Evolutionary conservation across 2,113 vertebrate species (phyloP).

Genomic region (Labrus mixtus): DNA sequence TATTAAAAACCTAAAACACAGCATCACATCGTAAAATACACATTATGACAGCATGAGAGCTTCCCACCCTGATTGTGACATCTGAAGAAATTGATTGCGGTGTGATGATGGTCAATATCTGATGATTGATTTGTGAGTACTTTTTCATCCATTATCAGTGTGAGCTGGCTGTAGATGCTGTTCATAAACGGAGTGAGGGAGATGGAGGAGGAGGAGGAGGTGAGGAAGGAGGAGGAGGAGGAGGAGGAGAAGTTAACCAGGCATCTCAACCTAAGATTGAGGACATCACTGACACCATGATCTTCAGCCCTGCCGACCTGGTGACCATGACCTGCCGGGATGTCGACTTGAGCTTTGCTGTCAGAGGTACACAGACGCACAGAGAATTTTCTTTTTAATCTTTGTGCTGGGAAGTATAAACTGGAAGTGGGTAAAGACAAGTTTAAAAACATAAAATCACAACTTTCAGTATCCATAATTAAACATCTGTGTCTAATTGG

Average conservation of each 20-base stretch:
- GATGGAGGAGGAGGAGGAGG: conserved; percentile 72
- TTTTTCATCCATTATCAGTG: conserved; percentile 73
- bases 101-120: too few species aligned
- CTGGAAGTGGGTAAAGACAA: too few species aligned
- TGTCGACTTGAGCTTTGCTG: conserved; percentile 89
- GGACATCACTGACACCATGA: conserved; percentile 91
- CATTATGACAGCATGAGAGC: too few species aligned
- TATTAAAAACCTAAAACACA: too few species aligned
- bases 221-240: conserved; percentile 62
- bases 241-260: conserved; percentile 72
- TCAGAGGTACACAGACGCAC: conserved; percentile 76
- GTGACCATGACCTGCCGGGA: conserved; percentile 89
- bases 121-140: neutral
- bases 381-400: neutral
- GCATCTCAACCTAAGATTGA: conserved; percentile 82
- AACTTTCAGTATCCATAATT: too few species aligned
- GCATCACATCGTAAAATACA: too few species aligned
- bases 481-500: too few species aligned
- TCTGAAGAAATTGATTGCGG: too few species aligned
- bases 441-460: too few species aligned
- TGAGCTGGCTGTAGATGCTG: conserved; percentile 90
- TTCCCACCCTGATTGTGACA: too few species aligned
- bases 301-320: conserved; percentile 89
- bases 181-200: conserved; percentile 85
- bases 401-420: too few species aligned